A percentile compares a stretch with the other conserved stretches of the same genome.
Evolutionary conservation across 1,140 invertebrate genomes (phyloP).

Genomic region (Bombus affinis): DNA sequence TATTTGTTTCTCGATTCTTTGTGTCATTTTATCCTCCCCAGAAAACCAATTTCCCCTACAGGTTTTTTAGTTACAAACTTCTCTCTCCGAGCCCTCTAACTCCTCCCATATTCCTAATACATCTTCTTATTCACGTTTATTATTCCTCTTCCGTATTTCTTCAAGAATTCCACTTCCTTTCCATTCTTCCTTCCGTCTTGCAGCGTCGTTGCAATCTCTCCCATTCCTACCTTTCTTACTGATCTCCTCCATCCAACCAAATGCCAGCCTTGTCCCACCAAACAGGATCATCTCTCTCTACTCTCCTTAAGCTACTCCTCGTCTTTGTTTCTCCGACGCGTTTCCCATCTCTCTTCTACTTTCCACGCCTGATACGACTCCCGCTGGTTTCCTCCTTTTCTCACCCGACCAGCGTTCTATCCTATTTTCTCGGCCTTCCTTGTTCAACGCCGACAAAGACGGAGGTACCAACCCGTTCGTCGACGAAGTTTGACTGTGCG

Average conservation of each 20-base stretch:
- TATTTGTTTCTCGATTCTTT: neutral
- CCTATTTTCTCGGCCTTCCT: neutral
- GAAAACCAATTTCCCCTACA: neutral
- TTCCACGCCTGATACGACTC: neutral
- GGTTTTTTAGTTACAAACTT: neutral
- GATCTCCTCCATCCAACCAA: neutral
- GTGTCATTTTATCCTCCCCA: neutral
- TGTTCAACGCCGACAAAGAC: constrained; percentile 26
- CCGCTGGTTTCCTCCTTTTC: neutral
- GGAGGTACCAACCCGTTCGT: constrained; percentile 32
- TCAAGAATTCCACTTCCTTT: neutral
- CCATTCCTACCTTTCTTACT: neutral
- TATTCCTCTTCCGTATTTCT: constrained; percentile 5
- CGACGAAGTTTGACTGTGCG: constrained; percentile 23
- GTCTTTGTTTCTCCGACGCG: neutral
- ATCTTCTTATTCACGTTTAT: neutral
- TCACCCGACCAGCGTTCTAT: neutral
- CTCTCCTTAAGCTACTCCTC: neutral
- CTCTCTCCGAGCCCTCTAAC: too few species aligned
- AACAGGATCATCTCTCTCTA: neutral
- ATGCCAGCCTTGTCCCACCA: constrained; percentile 1
- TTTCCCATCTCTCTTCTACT: neutral
- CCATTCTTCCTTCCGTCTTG: neutral
- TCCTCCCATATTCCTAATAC: too few species aligned
- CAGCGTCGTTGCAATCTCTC: neutral